phyloP scores from a whole-genome alignment of 2,888 invertebrate species.

The Limulus polyphemus region DNA sequence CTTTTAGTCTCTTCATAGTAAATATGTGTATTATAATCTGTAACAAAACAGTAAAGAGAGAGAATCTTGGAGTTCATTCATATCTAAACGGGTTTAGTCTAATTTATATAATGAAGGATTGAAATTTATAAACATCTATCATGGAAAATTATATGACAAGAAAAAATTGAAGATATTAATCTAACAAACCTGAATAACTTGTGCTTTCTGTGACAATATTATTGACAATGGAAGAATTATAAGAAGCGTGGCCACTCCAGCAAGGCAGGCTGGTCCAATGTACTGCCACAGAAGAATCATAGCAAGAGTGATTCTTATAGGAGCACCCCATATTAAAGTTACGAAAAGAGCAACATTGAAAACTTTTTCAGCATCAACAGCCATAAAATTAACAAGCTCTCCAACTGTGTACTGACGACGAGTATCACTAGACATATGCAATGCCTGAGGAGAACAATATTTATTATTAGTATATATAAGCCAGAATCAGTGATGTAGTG shows the following conservation, averaged over 20 bases:
- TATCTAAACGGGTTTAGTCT: no score
- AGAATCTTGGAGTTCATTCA: no score
- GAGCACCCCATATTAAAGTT: constrained; percentile 23
- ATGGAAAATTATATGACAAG: no score
- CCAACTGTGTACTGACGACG: constrained; percentile 22
- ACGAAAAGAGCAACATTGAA: constrained; percentile 16
- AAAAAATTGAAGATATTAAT: no score
- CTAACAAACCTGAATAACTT: constrained; percentile 10
- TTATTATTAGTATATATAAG: no score
- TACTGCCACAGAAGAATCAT: constrained; percentile 24
- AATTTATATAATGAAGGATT: no score
- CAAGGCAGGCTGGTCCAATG: constrained; percentile 23
- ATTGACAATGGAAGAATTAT: constrained; percentile 22
- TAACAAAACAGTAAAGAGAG: no score
- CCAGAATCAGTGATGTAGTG: no score
- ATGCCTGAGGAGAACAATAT: constrained; percentile 4
- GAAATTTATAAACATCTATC: no score
- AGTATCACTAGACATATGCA: constrained; percentile 12
- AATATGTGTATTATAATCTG: no score
- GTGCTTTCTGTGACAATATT: constrained; percentile 15
- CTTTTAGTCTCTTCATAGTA: no score
- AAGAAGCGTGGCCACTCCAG: constrained; percentile 22
- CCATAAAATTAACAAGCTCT: constrained; percentile 26
- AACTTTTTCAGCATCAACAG: constrained; percentile 24
- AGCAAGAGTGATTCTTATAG: constrained; percentile 21